phyloP scores from a whole-genome alignment of 1,140 invertebrate genomes.

The Drosophila orena region DNA sequence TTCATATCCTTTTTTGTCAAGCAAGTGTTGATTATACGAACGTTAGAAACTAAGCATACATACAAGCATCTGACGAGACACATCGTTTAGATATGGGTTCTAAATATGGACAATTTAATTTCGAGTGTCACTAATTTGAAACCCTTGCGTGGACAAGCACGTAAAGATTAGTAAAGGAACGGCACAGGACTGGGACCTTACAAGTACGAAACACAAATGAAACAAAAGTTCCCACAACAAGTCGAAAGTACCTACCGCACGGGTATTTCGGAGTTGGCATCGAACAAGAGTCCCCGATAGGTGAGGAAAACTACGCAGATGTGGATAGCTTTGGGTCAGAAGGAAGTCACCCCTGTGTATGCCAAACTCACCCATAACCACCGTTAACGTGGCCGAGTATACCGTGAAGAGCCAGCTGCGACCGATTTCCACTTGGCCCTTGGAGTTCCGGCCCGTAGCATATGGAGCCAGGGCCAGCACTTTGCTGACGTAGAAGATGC shows the following conservation, averaged over 20 bases:
- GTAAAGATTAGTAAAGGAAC: neutral
- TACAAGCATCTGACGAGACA: too few relatives aligned
- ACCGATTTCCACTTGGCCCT: slow-evolving; percentile 79
- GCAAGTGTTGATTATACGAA: neutral
- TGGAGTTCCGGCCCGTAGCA: slow-evolving; percentile 48
- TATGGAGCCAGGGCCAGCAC: slow-evolving; percentile 86
- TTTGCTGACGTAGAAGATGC: slow-evolving; percentile 85
- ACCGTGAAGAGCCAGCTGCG: slow-evolving; percentile 85
- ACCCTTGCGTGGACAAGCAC: neutral
- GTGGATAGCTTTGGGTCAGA: neutral
- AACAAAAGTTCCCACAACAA: neutral
- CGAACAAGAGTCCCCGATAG: slow-evolving; percentile 75
- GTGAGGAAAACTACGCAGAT: slow-evolving; percentile 67
- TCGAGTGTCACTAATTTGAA: slow-evolving; percentile 2
- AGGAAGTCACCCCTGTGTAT: too few relatives aligned
- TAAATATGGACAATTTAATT: neutral
- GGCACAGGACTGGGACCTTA: neutral
- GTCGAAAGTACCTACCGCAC: slow-evolving; percentile 67
- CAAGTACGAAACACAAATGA: neutral
- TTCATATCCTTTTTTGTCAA: neutral
- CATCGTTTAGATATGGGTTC: neutral
- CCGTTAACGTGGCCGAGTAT: slow-evolving; percentile 78
- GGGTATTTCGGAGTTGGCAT: slow-evolving; percentile 77
- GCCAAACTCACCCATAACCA: slow-evolving; percentile 64
- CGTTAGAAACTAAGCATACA: neutral